Evolutionary conservation across 1,140 invertebrate species (phyloP).

Genomic region (Conus ventricosus): DNA sequence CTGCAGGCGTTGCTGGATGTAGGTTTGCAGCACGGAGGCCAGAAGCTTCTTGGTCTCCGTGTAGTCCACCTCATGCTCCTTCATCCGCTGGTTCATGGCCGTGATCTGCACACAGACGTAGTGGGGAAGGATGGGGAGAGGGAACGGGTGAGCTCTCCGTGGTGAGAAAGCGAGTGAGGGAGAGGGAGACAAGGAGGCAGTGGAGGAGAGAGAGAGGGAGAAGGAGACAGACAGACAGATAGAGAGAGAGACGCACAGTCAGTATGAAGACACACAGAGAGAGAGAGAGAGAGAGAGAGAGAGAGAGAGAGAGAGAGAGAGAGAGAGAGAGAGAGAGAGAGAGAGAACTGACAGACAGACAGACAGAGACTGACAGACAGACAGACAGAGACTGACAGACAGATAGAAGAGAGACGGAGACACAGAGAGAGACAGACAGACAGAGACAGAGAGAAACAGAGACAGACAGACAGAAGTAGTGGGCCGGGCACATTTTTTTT

Average conservation of each 20-base stretch:
- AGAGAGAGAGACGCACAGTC: not conserved
- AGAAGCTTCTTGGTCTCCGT: slow-evolving; percentile 16
- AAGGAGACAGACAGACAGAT: not conserved
- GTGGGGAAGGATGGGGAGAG: not conserved
- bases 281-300: not conserved
- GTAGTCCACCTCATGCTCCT: not conserved
- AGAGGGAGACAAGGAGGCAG: too few species aligned
- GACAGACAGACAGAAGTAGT: too few species aligned
- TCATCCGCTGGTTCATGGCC: not conserved
- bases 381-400: too few species aligned
- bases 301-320: not conserved
- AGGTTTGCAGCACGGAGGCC: slow-evolving; percentile 13
- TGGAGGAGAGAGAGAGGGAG: not conserved
- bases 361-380: too few species aligned
- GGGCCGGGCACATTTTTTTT: too few species aligned
- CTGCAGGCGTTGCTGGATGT: slow-evolving; percentile 8
- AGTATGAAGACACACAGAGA: too few species aligned
- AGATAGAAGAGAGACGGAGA: too few species aligned
- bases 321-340: too few species aligned
- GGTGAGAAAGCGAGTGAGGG: too few species aligned
- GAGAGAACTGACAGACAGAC: too few species aligned
- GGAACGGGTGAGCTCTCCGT: not conserved
- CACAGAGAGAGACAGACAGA: too few species aligned
- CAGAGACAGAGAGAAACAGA: too few species aligned
- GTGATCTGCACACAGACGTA: not conserved